phyloP scores from a whole-genome alignment of 35 echinoderm and acorn worm genomes.

The Strongylocentrotus purpuratus region DNA sequence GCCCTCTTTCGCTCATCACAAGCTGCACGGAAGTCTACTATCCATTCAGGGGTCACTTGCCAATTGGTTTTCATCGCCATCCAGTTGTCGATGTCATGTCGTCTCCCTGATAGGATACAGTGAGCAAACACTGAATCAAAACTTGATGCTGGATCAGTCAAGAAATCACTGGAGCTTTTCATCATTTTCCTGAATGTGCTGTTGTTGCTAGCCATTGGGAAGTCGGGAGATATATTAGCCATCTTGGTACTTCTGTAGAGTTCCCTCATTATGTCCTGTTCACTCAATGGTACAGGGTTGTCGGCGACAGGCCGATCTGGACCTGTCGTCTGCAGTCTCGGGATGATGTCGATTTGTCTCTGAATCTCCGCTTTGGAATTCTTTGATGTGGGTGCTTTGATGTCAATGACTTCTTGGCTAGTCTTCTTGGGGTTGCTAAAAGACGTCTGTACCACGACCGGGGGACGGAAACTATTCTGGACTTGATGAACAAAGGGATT shows the following conservation, averaged over 20 bases:
- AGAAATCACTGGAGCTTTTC: not conserved
- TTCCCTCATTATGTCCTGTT: not conserved
- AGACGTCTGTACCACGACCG: not conserved
- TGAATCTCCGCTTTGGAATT: not conserved
- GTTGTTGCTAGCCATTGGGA: slow-evolving; percentile 16
- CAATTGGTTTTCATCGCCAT: slow-evolving; percentile 26
- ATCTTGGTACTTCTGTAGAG: not conserved
- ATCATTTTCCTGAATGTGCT: slow-evolving; percentile 31
- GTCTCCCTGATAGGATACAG: not conserved
- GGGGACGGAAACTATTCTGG: not conserved
- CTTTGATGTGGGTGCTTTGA: not conserved
- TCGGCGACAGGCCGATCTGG: not conserved
- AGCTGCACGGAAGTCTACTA: slow-evolving; percentile 21
- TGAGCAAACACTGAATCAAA: slow-evolving; percentile 29
- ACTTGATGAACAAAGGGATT: slow-evolving; percentile 28
- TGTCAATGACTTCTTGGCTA: not conserved
- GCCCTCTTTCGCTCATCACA: slow-evolving; percentile 19
- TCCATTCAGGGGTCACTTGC: slow-evolving; percentile 27
- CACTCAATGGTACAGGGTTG: not conserved
- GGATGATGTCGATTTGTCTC: not conserved
- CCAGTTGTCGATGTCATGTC: slow-evolving; percentile 41
- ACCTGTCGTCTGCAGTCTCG: not conserved
- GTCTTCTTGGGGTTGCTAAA: not conserved
- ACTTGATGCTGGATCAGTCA: not conserved
- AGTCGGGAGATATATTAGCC: not conserved